A percentile compares a stretch with the other conserved stretches of the same genome.
These are phyloP conservation scores for Herpailurus yagouaroundi DNA, from an alignment of 2,113 vertebrate genomes.

Conservation along the genomic window DNA sequence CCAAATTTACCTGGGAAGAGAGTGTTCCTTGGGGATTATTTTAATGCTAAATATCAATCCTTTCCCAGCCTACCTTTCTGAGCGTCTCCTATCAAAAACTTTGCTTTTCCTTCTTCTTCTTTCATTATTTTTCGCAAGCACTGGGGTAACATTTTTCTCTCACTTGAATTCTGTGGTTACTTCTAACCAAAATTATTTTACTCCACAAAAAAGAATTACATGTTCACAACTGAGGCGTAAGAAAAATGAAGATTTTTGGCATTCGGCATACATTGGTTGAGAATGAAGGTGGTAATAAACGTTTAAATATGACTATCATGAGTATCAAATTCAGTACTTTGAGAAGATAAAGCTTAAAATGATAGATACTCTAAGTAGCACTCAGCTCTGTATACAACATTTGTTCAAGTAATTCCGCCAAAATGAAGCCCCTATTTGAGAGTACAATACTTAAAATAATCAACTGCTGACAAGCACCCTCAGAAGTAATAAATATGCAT, in stretches of 20 bases:
- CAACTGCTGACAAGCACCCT: not conserved
- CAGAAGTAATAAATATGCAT: not conserved
- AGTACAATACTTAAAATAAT: conserved; percentile 1
- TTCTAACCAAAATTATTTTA: conserved; percentile 22
- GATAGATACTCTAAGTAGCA: not conserved
- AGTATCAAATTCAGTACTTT: not conserved
- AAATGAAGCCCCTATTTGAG: not conserved
- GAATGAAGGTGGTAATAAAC: not conserved
- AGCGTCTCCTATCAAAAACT: not conserved
- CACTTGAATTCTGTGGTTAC: not conserved
- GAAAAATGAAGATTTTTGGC: not conserved
- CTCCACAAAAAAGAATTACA: not conserved
- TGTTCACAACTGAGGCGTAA: not conserved
- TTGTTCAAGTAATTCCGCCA: not conserved
- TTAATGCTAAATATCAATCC: not conserved
- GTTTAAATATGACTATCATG: not conserved
- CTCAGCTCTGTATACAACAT: not conserved
- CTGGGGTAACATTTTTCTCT: not conserved
- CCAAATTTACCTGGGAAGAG: not conserved
- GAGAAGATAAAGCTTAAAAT: conserved; percentile 22
- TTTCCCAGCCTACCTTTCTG: not conserved
- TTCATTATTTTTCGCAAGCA: not conserved
- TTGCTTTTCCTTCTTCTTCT: not conserved
- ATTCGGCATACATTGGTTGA: not conserved
- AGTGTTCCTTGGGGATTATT: not conserved